Evolutionary conservation across 2,113 vertebrate species (phyloP), one percentile per base, ranked within the genome.

Genomic region (Ophiodon elongatus): DNA sequence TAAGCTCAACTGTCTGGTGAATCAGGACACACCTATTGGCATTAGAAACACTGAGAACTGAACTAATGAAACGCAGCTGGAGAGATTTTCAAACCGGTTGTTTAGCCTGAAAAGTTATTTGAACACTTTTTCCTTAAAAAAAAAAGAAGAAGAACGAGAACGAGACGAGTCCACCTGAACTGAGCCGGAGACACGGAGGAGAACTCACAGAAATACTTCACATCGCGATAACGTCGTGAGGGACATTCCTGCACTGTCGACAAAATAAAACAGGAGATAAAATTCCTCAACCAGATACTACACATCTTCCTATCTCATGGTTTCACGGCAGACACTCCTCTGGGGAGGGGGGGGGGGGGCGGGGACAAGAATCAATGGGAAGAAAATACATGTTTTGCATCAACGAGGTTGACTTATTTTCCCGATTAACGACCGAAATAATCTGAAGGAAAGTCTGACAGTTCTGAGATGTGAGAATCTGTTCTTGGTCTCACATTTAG

Each of bases 1-100:
- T 59, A 3, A n/a, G n/a, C 19, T 47, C 21, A 73, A 60, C 33
- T 52, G 73, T 89, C 27, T 67, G 66, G 78, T 90, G 64, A 67
- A 71, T 73, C 41, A 7, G 68, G 83, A 80, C 85, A 80, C 89
- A 81, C 81, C 85, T 54, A 66, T 59, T 31, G 82, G 54, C 71
- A 79, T 50, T 23, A 39, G n/a, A 56, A 66, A 5, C 69, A 75
- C 25, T 63, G 56, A 39, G 6, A 21, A 27, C 37, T 70, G 76
- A 60, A 23, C n/a, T 41, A 21, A 45, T 73, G 66, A 8, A 37
- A 15, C 23, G 6, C 64, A 60, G 33, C 62, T 68, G 50, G 2
- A 86, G 65, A 25, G 19, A 43, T 9, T 33, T 52, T 14, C 2
- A 31, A 54, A 69, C 31, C 8, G 4, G 13, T 15, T 11, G 52